Conservation (phyloP, 2,113 vertebrate genomes). For the Ciconia maguari region DNA sequence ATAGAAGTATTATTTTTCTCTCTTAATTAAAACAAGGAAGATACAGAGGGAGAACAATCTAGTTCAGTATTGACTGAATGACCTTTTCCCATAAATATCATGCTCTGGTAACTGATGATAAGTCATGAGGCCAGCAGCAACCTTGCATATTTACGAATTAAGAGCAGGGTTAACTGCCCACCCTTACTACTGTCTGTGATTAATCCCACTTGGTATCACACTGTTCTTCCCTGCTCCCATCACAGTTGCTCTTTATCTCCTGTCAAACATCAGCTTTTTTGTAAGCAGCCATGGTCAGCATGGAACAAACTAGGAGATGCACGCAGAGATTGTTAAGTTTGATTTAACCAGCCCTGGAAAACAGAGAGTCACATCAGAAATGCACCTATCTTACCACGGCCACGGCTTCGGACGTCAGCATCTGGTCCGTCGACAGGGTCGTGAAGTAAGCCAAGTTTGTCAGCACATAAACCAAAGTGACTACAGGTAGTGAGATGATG, state of each 20-base stretch:
- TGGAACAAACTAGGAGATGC: background rate
- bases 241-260: background rate
- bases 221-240: background rate
- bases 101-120: background rate
- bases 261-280: background rate
- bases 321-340: background rate
- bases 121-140: conserved; percentile 13
- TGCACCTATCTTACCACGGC: conserved; percentile 84
- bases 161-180: background rate
- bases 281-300: background rate
- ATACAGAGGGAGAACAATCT: background rate
- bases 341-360: background rate
- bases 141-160: background rate
- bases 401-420: conserved; percentile 89
- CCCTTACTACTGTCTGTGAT: background rate
- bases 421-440: conserved; percentile 84
- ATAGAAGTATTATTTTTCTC: background rate
- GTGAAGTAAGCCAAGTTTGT: conserved; percentile 99
- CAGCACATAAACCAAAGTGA: conserved; percentile 93
- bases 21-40: background rate
- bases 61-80: background rate
- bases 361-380: background rate
- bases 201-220: background rate
- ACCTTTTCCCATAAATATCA: background rate
- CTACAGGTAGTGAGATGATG: conserved; percentile 95